Percentiles rank a stretch among this genome's conserved stretches.
These are phyloP conservation scores for Setipinna tenuifilis DNA, from an alignment of 2,797 vertebrate species.

Conservation along the genomic window DNA sequence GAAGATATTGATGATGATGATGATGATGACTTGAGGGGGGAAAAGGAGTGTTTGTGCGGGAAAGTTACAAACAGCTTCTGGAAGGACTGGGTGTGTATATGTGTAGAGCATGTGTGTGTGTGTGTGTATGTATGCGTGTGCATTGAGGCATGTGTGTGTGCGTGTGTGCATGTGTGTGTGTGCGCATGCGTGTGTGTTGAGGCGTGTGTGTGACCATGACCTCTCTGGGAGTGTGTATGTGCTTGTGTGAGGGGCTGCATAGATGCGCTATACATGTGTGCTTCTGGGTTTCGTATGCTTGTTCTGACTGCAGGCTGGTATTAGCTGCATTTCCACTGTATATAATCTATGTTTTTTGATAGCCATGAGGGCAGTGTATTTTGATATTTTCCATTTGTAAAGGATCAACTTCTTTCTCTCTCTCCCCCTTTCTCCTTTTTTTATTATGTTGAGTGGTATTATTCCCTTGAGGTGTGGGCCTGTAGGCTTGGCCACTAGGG, in stretches of 20 bases:
- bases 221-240: slow-evolving; percentile 50
- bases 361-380: slow-evolving; percentile 79
- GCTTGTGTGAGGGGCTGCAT: slow-evolving; percentile 48
- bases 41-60: slow-evolving; percentile 9
- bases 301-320: slow-evolving; percentile 66
- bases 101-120: slow-evolving; percentile 38
- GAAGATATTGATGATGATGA: slow-evolving; percentile 23
- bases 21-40: neutral
- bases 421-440: slow-evolving; percentile 66
- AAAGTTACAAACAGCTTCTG: slow-evolving; percentile 41
- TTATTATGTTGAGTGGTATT: slow-evolving; percentile 72
- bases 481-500: slow-evolving; percentile 72
- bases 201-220: slow-evolving; percentile 50
- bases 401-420: slow-evolving; percentile 65
- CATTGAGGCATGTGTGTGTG: slow-evolving; percentile 55
- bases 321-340: slow-evolving; percentile 73
- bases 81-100: slow-evolving; percentile 36
- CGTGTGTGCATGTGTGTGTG: slow-evolving; percentile 54
- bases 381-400: slow-evolving; percentile 84
- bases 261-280: slow-evolving; percentile 48
- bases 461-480: slow-evolving; percentile 71
- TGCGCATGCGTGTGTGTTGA: slow-evolving; percentile 52
- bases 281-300: slow-evolving; percentile 62
- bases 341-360: slow-evolving; percentile 82
- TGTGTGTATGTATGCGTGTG: slow-evolving; percentile 47